These are phyloP conservation scores for Yponomeuta cagnagella DNA, from an alignment of 2,888 invertebrate species.

Conservation along the genomic window DNA sequence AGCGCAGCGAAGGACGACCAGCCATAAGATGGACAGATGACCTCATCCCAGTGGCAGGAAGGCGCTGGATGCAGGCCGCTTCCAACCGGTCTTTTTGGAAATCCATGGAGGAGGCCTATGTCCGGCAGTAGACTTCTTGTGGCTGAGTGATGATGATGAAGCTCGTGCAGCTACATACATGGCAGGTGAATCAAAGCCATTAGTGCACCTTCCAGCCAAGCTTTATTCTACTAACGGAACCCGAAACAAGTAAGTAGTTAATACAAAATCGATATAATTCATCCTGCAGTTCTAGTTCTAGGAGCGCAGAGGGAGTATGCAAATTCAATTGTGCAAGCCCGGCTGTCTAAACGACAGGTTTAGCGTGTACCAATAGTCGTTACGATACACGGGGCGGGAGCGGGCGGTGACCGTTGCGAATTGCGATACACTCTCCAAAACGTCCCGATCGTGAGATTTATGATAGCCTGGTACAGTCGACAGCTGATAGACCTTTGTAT, in stretches of 20 bases:
- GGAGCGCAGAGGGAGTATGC: constrained; percentile 32
- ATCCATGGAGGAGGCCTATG: too few species aligned
- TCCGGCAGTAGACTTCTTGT: too few species aligned
- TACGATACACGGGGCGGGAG: neutral
- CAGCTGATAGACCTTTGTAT: neutral
- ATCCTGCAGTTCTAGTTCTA: neutral
- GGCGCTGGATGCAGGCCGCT: too few species aligned
- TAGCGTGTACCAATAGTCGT: neutral
- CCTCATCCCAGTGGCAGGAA: too few species aligned
- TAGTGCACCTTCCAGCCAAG: too few species aligned
- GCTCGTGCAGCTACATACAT: too few species aligned
- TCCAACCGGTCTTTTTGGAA: too few species aligned
- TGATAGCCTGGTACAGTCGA: neutral
- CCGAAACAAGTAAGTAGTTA: neutral
- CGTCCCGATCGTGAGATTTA: neutral
- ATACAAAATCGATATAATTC: neutral
- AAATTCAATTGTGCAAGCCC: constrained; percentile 45
- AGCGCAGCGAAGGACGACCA: too few species aligned
- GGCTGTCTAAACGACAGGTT: constrained; percentile 2
- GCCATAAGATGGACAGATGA: too few species aligned
- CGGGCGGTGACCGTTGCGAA: neutral
- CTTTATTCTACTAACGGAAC: neutral
- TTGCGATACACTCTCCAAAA: neutral
- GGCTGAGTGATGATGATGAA: too few species aligned
- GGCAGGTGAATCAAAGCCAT: too few species aligned